Conservation (phyloP, 2,797 vertebrate species). For the Rhabdomys pumilio region DNA sequence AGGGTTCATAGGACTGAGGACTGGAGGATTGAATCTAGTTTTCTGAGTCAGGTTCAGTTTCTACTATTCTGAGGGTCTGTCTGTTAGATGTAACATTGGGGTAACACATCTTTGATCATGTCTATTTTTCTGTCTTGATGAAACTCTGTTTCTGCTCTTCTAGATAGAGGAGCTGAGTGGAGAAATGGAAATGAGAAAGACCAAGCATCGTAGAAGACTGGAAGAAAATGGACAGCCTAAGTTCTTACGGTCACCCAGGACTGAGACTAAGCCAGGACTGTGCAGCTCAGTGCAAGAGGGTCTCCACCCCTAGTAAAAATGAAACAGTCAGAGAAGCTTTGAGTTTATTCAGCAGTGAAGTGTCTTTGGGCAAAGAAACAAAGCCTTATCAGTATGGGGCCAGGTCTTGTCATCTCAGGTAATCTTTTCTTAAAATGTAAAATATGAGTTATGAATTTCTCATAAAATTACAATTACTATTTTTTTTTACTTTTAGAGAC, state of each 20-base stretch:
- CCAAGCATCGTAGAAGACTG: no score
- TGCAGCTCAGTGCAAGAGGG: background rate
- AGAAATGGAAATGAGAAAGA: background rate
- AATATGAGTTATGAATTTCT: conserved; percentile 17
- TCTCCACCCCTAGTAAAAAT: background rate
- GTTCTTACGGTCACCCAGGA: background rate
- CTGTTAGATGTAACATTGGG: background rate
- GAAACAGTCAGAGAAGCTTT: background rate
- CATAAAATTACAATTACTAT: conserved; percentile 14
- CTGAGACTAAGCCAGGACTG: background rate
- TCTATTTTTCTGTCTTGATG: background rate
- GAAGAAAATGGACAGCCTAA: background rate
- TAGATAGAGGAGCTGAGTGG: background rate
- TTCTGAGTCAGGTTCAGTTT: background rate
- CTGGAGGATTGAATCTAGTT: background rate
- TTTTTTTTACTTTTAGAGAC: conserved; percentile 54
- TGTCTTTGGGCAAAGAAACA: conserved; percentile 3
- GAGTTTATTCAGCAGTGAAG: background rate
- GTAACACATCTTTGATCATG: background rate
- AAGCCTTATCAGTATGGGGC: background rate
- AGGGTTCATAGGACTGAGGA: background rate
- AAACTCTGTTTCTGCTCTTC: background rate
- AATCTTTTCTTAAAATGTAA: conserved; percentile 25
- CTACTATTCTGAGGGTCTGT: background rate
- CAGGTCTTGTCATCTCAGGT: background rate